Base-by-base conservation (phyloP, 2,797 vertebrate species). In the Sebastes nivosus region DNA sequence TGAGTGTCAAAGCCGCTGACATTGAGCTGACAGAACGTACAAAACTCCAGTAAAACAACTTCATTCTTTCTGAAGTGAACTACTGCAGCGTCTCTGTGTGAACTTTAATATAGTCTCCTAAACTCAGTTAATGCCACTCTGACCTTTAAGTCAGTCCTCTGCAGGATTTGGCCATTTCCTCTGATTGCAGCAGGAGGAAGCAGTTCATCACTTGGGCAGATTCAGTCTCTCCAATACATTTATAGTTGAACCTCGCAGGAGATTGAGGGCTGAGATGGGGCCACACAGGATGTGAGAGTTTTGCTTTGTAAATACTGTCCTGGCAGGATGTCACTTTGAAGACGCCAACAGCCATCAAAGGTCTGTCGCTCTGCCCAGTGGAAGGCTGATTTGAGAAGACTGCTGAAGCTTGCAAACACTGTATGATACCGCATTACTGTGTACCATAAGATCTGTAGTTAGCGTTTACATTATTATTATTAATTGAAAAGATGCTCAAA, bases 241-340 rank as follows among this genome's bases (percentile, higher is more conserved):
- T 86, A 79, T 80, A 84, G 85, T 72, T 72, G 79, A 72, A 72
- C 6, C 72, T 84, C 4, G 25, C 36, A 68, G 75, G 80, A 79
- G 84, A 76, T 25, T 77, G 57, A 0, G 61, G 75, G 34, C 75
- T 63, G 34, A 70, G 57, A 65, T 77, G 77, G 67, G 78, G 67
- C 65, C 81, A 67, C 82, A 85, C 88, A 90, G 88, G 88, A 92
- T 83, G 89, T 86, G 71, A 82, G 80, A 73, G 80, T 75, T 71
- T 58, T 72, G 80, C 80, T 89, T 81, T 80, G 72, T 86, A 85
- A 89, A 89, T 79, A 73, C 75, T 75, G 52, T 72, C 69, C 64
- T 75, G 81, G 70, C 88, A 80, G 73, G 83, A 88, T 83, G 78
- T 89, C 68, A 85, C 78, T 89, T 82, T 79, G 66, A 87, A 81